Conservation (phyloP, 2,888 invertebrate species). For the Salticus scenicus region DNA sequence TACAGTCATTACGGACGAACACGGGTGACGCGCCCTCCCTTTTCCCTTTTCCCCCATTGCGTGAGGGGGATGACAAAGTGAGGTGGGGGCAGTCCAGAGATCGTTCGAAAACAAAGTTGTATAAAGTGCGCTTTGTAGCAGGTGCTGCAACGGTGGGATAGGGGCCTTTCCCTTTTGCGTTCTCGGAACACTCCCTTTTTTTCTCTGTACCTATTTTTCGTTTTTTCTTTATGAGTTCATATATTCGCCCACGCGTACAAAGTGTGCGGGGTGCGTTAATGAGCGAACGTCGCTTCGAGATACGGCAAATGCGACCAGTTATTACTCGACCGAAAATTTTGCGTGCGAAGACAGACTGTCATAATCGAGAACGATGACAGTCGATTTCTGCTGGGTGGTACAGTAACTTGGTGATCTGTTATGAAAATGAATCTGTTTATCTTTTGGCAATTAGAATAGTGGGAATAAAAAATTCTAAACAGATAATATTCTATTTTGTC, state of each 20-base stretch:
- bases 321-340: no score
- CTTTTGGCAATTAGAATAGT: no score
- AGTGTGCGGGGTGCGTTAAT: background rate
- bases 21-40: conserved; percentile 52
- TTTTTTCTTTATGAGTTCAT: background rate
- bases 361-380: background rate
- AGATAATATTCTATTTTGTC: no score
- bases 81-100: conserved; percentile 15
- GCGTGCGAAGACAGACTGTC: no score
- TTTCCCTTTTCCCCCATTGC: conserved; percentile 5
- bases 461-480: no score
- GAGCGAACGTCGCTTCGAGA: background rate
- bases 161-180: background rate
- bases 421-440: no score
- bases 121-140: conserved; percentile 44
- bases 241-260: conserved; percentile 33
- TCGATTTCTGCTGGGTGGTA: no score
- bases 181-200: background rate
- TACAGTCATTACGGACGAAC: conserved; percentile 70
- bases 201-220: background rate
- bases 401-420: no score
- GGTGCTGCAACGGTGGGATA: conserved; percentile 30
- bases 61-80: background rate
- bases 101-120: conserved; percentile 50
- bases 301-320: background rate